A percentile compares a stretch with the other conserved stretches of the same genome.
phyloP scores from a whole-genome alignment of 2,888 invertebrate species.

The Steinernema scapterisci region DNA sequence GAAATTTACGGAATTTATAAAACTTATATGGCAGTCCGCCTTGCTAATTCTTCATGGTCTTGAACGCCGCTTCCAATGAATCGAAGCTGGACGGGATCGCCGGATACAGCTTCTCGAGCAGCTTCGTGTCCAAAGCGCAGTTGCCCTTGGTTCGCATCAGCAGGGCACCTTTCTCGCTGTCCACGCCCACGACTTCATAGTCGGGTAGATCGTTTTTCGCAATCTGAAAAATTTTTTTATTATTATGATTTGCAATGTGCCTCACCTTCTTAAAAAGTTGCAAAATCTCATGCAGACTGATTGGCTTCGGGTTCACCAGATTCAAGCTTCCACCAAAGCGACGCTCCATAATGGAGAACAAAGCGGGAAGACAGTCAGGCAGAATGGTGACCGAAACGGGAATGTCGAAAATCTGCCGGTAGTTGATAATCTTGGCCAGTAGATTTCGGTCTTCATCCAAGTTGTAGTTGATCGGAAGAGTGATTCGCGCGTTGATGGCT shows the following conservation, averaged over 20 bases:
- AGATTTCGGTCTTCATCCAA: slow-evolving; percentile 61
- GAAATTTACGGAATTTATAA: too few species aligned
- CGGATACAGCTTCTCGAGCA: slow-evolving; percentile 44
- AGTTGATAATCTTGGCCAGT: slow-evolving; percentile 62
- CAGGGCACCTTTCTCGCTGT: slow-evolving; percentile 56
- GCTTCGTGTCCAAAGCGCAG: slow-evolving; percentile 57
- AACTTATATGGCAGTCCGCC: too few species aligned
- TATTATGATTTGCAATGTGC: background rate
- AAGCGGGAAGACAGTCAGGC: slow-evolving; percentile 61
- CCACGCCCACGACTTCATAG: slow-evolving; percentile 49
- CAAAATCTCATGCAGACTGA: slow-evolving; percentile 61
- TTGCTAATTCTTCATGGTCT: background rate
- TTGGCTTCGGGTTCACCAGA: slow-evolving; percentile 63
- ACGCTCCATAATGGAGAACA: slow-evolving; percentile 61
- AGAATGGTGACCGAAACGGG: slow-evolving; percentile 66
- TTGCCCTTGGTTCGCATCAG: slow-evolving; percentile 65
- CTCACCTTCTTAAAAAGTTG: slow-evolving; percentile 60
- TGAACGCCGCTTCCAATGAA: slow-evolving; percentile 43
- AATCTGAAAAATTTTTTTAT: slow-evolving; percentile 41
- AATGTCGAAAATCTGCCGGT: slow-evolving; percentile 65
- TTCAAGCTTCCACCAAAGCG: slow-evolving; percentile 59
- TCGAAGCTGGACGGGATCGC: slow-evolving; percentile 39
- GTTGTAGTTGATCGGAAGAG: slow-evolving; percentile 61
- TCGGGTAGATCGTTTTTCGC: slow-evolving; percentile 50
- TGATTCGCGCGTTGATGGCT: slow-evolving; percentile 64